Evolutionary conservation across 2,113 vertebrate genomes (phyloP).

Genomic region (Camelus dromedarius): DNA sequence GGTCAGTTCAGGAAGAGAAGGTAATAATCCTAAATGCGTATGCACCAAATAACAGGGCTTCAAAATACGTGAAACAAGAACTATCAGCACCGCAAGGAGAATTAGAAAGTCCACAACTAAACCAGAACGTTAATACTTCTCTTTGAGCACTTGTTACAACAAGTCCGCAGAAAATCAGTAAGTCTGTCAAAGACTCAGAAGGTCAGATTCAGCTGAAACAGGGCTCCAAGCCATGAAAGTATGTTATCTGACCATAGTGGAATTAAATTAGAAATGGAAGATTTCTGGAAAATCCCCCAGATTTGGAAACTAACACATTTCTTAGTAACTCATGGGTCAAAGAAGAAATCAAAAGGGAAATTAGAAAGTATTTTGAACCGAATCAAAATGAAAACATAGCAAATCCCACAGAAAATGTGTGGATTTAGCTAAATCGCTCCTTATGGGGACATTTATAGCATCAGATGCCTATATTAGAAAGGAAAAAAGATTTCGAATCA

Average conservation of each 20-base stretch:
- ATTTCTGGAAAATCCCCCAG: background rate
- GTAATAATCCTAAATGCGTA: too few species aligned
- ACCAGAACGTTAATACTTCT: background rate
- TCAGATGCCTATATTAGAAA: background rate
- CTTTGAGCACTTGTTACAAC: too few species aligned
- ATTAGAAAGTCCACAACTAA: background rate
- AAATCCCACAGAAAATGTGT: background rate
- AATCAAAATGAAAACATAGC: background rate
- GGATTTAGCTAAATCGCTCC: background rate
- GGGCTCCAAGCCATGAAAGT: background rate
- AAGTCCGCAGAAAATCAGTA: background rate
- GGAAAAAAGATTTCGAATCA: background rate
- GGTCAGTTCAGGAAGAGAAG: background rate
- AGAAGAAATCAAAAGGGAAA: background rate
- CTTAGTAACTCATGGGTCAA: background rate
- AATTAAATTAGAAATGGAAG: background rate
- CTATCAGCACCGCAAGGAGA: background rate
- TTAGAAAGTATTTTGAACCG: background rate
- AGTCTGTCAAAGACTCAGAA: rapidly evolving
- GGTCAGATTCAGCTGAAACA: too few species aligned
- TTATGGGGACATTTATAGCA: too few species aligned
- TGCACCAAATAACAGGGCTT: background rate
- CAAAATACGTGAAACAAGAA: too few species aligned
- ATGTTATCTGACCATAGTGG: too few species aligned
- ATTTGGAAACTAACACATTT: background rate